Base-by-base conservation (phyloP, 2,797 vertebrate species). In the Pogoniulus pusillus region DNA sequence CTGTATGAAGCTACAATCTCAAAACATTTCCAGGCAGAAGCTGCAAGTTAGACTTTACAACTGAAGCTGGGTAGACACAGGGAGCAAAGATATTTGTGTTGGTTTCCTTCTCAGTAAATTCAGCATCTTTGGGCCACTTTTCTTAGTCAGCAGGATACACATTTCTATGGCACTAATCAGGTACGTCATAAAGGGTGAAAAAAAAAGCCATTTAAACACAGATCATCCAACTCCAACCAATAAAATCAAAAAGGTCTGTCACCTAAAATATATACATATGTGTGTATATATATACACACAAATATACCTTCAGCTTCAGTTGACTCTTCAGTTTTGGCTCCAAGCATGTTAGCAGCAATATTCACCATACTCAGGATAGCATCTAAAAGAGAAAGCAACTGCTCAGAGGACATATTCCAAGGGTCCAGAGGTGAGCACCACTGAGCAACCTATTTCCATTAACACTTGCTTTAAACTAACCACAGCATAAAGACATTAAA, bases 361-460 rank as follows among this genome's bases (percentile, higher is more conserved):
- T 99, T 99, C 73, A 99, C 99, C 98, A 99, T 99, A 90, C 98
- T 99, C 54, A 99, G 93, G 96, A 99, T 99, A 85, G 98, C 99
- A 98, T 99, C 99, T 99, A 96, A 91, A 94, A 95, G 81, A 96
- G 93, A 85, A 66, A 92, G 84, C 26, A 91, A 74, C 53, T 39
- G 45, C 85, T 96, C 72, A 90, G 66, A 92, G 20, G 79, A 59
- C 26, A 45, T 20, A 70, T 51, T 80, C 87, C 86, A 58, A 93
- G 71, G 66, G 45, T 60, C 15, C 60, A 76, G 68, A 58, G 10
- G 74, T n/a, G 1, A 64, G 37, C 9, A 71, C 59, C 43, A 54
- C n/a, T 39, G 27, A 43, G 30, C 53, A 55, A 75, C 45, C 22
- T 74, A 3, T 19, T 19, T 71, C 16, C 15, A 2, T 27, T 27